phyloP scores from a whole-genome alignment of 1,140 invertebrate species.

The Galleria mellonella region DNA sequence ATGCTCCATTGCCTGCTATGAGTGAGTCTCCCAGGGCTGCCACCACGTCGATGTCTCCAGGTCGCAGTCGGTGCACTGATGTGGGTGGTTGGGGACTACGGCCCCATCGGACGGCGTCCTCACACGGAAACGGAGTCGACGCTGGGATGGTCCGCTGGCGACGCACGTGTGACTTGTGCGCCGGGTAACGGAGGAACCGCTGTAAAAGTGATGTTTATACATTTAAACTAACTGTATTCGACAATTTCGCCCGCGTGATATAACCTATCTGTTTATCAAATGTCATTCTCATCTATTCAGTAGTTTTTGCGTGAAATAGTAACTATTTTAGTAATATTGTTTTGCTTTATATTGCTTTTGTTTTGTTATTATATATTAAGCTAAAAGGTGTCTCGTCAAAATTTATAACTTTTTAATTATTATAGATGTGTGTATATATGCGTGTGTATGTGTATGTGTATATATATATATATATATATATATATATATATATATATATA shows the following conservation, averaged over 20 bases:
- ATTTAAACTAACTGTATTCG: background rate
- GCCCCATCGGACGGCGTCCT: conserved; percentile 34
- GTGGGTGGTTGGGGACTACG: conserved; percentile 41
- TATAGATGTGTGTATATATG: too few relatives aligned
- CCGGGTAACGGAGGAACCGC: conserved; percentile 47
- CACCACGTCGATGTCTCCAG: conserved; percentile 85
- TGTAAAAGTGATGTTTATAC: conserved; percentile 13
- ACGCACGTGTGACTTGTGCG: conserved; percentile 48
- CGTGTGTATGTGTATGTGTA: too few relatives aligned
- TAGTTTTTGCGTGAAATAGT: too few relatives aligned
- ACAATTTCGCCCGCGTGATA: background rate
- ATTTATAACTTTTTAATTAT: too few relatives aligned
- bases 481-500: too few relatives aligned
- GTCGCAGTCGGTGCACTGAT: conserved; percentile 75
- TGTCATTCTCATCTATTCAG: background rate
- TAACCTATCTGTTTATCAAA: background rate
- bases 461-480: too few relatives aligned
- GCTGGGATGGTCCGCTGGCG: conserved; percentile 45
- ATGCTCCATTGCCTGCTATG: conserved; percentile 84
- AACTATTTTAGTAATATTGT: too few relatives aligned
- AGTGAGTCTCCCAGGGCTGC: conserved; percentile 88
- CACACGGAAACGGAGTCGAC: conserved; percentile 51
- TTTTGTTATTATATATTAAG: too few relatives aligned
- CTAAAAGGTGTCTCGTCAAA: too few relatives aligned
- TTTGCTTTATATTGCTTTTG: too few relatives aligned